Evolutionary conservation across 2,888 invertebrate genomes (phyloP).

Genomic region (Ormyrus rosae): DNA sequence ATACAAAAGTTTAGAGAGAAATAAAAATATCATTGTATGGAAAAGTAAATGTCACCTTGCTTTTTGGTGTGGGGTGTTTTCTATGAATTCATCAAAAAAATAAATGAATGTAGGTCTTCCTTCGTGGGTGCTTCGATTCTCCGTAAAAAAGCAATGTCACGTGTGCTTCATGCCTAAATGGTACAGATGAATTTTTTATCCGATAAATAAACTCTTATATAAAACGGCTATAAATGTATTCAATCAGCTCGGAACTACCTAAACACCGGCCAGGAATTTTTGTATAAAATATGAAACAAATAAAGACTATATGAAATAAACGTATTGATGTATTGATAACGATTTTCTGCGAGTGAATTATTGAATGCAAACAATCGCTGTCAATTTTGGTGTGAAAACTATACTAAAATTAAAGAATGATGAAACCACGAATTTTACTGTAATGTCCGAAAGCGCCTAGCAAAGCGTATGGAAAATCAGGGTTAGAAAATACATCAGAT

Average conservation of each 20-base stretch:
- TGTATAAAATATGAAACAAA: conserved; percentile 48
- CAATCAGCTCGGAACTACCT: conserved; percentile 53
- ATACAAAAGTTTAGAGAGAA: conserved; percentile 37
- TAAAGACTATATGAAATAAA: conserved; percentile 24
- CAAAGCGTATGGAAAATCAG: conserved; percentile 58
- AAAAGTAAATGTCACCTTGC: conserved; percentile 55
- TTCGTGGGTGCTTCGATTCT: conserved; percentile 57
- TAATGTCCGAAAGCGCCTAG: conserved; percentile 56
- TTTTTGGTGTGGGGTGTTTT: conserved; percentile 55
- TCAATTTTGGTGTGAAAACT: conserved; percentile 38
- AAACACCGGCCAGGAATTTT: conserved; percentile 52
- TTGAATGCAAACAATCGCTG: conserved; percentile 37
- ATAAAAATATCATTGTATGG: conserved; percentile 30
- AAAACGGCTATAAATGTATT: conserved; percentile 55
- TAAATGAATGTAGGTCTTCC: conserved; percentile 56
- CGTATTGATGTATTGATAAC: conserved; percentile 24
- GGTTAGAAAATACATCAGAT: conserved; percentile 55
- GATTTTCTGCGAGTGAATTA: conserved; percentile 45
- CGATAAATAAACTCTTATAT: conserved; percentile 51
- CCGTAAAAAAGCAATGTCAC: conserved; percentile 54
- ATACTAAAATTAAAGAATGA: conserved; percentile 10
- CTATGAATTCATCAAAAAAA: conserved; percentile 50
- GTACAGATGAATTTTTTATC: conserved; percentile 56
- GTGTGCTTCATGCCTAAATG: conserved; percentile 56
- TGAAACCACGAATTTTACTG: conserved; percentile 43